Evolutionary conservation across 2,113 vertebrate genomes (phyloP), one percentile per base, ranked within the genome.

Genomic region (Tragelaphus scriptus): DNA sequence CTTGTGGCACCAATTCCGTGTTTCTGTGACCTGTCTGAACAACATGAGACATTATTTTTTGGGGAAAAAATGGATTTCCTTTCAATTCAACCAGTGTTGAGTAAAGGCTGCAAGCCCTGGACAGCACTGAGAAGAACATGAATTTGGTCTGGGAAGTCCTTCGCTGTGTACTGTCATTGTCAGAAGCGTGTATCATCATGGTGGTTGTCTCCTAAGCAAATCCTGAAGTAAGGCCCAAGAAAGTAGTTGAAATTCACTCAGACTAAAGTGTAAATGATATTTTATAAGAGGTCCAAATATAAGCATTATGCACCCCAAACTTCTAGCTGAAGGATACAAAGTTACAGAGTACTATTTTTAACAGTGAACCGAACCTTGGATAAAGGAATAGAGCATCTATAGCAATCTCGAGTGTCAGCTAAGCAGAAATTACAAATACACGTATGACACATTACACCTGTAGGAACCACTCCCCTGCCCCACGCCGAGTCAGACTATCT

Each of bases 201-300:
- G 12, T 80, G 32, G 51, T 61, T 12, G 3, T 90, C 61, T 63
- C 47, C 65, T n/a, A 9, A 85, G 86, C 1, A 85, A 94, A 94
- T 81, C 5, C 19, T n/a, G 49, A 96, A 92, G 16, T n/a, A 55
- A 49, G 61, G 32, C 30, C 26, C 55, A 36, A 51, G 26, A 90
- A 95, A 71, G 36, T 44, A 47, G 17, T 16, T 87, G 19, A 88
- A 91, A 96, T 90, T 96, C 30, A 88, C 71, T 97, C 81, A 90
- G 28, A 65, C n/a, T 90, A 75, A 49, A 84, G 68, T 95, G 8
- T 71, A 84, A 80, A 51, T 88, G 23, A 16, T 59, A 95, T 59
- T 94, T 55, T 87, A 25, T 63, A 28, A 93, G 96, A 92, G 7
- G 21, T 88, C 21, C 63, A 19, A 94, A 85, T 81, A 36, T 49